Evolutionary conservation across 1,140 invertebrate species (phyloP).

Genomic region (Tribolium castaneum): DNA sequence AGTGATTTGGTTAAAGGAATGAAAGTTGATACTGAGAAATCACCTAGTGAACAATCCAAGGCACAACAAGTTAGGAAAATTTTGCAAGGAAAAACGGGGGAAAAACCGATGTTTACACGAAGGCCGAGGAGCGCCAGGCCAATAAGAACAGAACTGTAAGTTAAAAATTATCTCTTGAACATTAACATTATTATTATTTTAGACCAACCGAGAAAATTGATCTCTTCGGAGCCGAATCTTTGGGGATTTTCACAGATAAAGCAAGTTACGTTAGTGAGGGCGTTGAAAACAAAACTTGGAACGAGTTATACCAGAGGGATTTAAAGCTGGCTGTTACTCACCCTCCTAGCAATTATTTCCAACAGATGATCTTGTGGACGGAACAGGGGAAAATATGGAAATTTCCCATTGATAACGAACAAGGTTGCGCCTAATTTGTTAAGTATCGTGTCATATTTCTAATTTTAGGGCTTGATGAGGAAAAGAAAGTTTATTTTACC

Average conservation of each 20-base stretch:
- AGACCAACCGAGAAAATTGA: conserved; percentile 62
- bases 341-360: conserved; percentile 88
- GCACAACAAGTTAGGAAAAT: conserved; percentile 58
- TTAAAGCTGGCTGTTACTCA: conserved; percentile 72
- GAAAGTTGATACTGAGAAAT: conserved; percentile 74
- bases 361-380: conserved; percentile 95
- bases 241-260: conserved; percentile 70
- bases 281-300: conserved; percentile 75
- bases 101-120: not conserved
- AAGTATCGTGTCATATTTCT: too few relatives aligned
- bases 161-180: not conserved
- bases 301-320: conserved; percentile 73
- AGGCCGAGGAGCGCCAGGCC: not conserved
- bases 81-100: conserved; percentile 39
- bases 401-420: conserved; percentile 98
- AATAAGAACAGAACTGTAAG: not conserved
- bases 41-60: conserved; percentile 51
- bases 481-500: conserved; percentile 84
- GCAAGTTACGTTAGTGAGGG: conserved; percentile 57
- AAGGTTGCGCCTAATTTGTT: conserved; percentile 71
- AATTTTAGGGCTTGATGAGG: conserved; percentile 79
- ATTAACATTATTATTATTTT: conserved; percentile 35
- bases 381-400: conserved; percentile 95
- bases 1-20: conserved; percentile 79
- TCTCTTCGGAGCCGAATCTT: conserved; percentile 69